A percentile compares a stretch with the other conserved stretches of the same genome.
Conservation (phyloP, 2,888 invertebrate species). For the Idaea dimidiata region DNA sequence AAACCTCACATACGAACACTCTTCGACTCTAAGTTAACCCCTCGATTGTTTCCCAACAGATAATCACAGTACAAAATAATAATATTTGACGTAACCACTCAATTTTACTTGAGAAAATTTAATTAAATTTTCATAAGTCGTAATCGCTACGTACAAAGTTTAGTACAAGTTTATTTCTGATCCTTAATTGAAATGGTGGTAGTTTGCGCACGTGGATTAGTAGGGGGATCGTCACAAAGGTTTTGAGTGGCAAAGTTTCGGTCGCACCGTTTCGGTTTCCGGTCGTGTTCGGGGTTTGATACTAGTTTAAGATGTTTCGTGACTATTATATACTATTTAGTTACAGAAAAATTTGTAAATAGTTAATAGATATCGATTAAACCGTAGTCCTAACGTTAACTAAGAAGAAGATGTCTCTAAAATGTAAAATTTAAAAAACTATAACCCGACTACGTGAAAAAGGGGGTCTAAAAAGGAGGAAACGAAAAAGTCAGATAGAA, state of each 20-base stretch:
- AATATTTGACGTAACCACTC: constrained; percentile 4
- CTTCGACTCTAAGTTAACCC: not conserved
- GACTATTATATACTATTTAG: not conserved
- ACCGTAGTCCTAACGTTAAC: not conserved
- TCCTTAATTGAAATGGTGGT: constrained; percentile 21
- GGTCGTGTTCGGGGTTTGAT: not conserved
- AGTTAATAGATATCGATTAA: not conserved
- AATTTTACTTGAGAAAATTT: constrained; percentile 6
- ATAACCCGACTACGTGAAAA: too few species aligned
- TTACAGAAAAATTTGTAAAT: not conserved
- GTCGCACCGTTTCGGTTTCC: not conserved
- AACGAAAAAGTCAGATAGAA: too few species aligned
- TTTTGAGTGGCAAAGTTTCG: constrained; percentile 4
- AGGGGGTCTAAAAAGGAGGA: too few species aligned
- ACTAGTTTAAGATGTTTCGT: not conserved
- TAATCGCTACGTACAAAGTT: constrained; percentile 13
- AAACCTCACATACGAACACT: not conserved
- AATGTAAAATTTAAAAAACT: too few species aligned
- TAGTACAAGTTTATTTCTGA: constrained; percentile 17
- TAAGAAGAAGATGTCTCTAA: too few species aligned
- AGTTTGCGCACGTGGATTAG: constrained; percentile 2
- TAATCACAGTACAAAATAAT: constrained; percentile 1
- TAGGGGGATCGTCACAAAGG: constrained; percentile 9
- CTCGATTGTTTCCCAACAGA: not conserved
- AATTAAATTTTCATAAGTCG: constrained; percentile 7